Percentiles rank a stretch among this genome's conserved stretches.
Conservation (phyloP, 2,888 invertebrate species). For the Lottia gigantea region DNA sequence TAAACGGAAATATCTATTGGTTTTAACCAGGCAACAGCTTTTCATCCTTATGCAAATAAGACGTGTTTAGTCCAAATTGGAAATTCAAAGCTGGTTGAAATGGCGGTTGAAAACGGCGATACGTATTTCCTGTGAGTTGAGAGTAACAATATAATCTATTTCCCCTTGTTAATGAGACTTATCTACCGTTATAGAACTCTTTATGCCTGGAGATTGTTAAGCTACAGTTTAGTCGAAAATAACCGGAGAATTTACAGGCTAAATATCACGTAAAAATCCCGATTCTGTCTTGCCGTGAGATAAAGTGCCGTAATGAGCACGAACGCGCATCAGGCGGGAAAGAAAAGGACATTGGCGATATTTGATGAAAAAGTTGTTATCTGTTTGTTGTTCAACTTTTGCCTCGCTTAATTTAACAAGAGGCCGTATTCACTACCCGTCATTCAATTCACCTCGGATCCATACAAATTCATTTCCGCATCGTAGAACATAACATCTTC, state of each 20-base stretch:
- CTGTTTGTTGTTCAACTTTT: constrained; percentile 7
- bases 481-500: constrained; percentile 17
- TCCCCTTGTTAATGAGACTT: background rate
- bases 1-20: no score
- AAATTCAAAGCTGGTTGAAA: background rate
- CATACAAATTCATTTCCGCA: constrained; percentile 21
- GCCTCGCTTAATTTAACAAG: constrained; percentile 7
- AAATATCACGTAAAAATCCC: background rate
- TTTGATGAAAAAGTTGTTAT: background rate
- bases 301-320: background rate
- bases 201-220: background rate
- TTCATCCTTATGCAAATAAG: background rate
- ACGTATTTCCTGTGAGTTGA: background rate
- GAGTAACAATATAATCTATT: constrained; percentile 2
- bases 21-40: no score
- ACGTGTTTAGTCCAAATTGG: constrained; percentile 1
- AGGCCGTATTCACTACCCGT: background rate
- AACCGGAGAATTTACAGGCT: background rate
- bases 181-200: background rate
- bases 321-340: constrained; percentile 6
- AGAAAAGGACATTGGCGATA: background rate
- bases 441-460: constrained; percentile 1
- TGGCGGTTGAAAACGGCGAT: constrained; percentile 1
- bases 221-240: constrained; percentile 10
- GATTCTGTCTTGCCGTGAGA: background rate